Conservation (phyloP, 2,797 vertebrate genomes). For the Harpagifer antarcticus region DNA sequence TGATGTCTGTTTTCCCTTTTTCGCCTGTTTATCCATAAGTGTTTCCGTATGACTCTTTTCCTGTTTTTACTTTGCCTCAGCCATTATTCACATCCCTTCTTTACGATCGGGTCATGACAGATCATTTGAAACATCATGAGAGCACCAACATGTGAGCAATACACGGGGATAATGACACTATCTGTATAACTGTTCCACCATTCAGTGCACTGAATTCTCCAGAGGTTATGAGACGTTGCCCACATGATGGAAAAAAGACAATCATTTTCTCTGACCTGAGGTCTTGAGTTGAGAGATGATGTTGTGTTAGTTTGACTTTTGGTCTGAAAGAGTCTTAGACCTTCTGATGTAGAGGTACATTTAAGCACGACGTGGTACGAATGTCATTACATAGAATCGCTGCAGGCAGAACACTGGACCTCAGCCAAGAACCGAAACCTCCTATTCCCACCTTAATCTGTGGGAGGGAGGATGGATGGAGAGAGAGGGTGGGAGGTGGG, state of each 20-base stretch:
- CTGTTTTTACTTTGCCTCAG: background rate
- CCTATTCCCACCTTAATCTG: constrained; percentile 79
- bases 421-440: constrained; percentile 74
- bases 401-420: constrained; percentile 67
- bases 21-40: background rate
- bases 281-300: constrained; percentile 32
- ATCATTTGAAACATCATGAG: constrained; percentile 12
- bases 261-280: constrained; percentile 27
- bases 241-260: constrained; percentile 7
- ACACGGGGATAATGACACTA: background rate
- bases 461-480: constrained; percentile 59
- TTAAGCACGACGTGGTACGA: constrained; percentile 57
- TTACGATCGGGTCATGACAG: constrained; percentile 11
- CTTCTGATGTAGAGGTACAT: constrained; percentile 35
- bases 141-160: background rate
- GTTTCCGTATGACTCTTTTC: background rate
- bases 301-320: constrained; percentile 47
- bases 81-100: constrained; percentile 10
- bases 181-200: constrained; percentile 10
- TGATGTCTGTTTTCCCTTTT: background rate
- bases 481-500: constrained; percentile 37
- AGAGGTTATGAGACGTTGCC: constrained; percentile 16
- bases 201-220: constrained; percentile 5
- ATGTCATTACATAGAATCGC: constrained; percentile 60
- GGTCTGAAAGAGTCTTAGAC: constrained; percentile 41